Conservation (phyloP, 2,797 vertebrate species). For the Megalops cyprinoides region DNA sequence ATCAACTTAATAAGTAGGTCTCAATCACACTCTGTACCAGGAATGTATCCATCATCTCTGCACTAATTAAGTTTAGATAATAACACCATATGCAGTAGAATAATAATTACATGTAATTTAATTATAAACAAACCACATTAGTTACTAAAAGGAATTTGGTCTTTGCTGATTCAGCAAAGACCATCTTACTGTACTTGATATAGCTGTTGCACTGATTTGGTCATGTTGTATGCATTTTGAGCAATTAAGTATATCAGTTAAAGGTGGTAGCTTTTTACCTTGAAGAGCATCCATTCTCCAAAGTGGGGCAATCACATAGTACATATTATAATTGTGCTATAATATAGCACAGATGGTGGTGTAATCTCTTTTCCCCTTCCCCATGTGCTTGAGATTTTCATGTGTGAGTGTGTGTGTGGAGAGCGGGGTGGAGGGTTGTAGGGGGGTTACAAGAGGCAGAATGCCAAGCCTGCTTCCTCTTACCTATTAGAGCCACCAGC, state of each 20-base stretch:
- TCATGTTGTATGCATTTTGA: not conserved
- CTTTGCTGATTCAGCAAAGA: too few species aligned
- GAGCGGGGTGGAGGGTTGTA: not conserved
- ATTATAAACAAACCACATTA: too few species aligned
- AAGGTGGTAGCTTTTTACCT: not conserved
- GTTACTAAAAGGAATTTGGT: too few species aligned
- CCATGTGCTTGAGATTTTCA: too few species aligned
- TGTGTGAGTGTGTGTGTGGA: too few species aligned
- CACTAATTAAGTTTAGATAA: not conserved
- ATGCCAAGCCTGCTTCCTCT: not conserved
- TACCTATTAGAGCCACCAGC: not conserved
- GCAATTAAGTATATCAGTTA: not conserved
- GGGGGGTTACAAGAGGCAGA: not conserved
- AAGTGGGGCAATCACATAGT: slow-evolving; percentile 37
- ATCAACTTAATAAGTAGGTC: too few species aligned
- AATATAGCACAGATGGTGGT: slow-evolving; percentile 45
- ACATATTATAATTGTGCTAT: slow-evolving; percentile 44
- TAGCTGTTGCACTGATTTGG: not conserved
- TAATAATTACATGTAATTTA: not conserved
- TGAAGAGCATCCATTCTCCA: too few species aligned
- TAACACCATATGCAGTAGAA: not conserved
- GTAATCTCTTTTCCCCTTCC: slow-evolving; percentile 37
- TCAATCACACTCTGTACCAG: not conserved
- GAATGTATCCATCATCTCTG: not conserved
- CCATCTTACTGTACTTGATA: too few species aligned